Evolutionary conservation across 1,140 invertebrate genomes (phyloP), one percentile per base, ranked within the genome.

Genomic region (Heliconius nattereri): DNA sequence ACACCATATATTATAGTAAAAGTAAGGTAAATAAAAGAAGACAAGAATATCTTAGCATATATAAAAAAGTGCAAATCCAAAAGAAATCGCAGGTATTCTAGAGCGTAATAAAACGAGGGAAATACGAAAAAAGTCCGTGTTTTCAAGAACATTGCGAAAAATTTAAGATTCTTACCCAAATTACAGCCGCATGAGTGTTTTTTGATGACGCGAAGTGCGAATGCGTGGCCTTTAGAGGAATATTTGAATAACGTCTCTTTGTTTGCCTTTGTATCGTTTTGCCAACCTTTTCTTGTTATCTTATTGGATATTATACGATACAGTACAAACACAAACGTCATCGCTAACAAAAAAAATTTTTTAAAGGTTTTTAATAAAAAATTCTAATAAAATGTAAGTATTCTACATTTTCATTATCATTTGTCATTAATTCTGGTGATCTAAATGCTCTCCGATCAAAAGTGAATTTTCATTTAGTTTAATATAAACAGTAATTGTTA

Each of bases 141-240:
- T 71, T 70, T 71, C 70, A 70, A 71, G 70, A 71, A 40, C 23
- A 54, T 71, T 77, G 37, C 37, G 76, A 77, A 77, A 77, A 77
- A 77, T 77, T 77, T 77, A 77, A 77, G 76, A 77, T 77, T 77
- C 76, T 72, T 70, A 66, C 60, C 70, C 45, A 77, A 77, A 77
- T 77, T 77, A 77, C 45, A 72, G 70, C 20, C 76, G 76, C 76
- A 54, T 71, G 76, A 77, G 76, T 72, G 70, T 72, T 45, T 72
- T 72, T 77, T 77, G 72, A 77, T 77, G 76, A 77, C 45, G 76
- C 40, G 76, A 72, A 72, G 76, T 54, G 70, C 70, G 60, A 77
- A 77, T 72, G 76, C 76, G 76, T 77, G 35, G 45, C 70, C 76
- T 77, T 52, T 77, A 72, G 23, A 23, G 8, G 70, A 77, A 77